Base-by-base conservation (phyloP, 1,140 invertebrate genomes). In the Pogonus chalceus region DNA sequence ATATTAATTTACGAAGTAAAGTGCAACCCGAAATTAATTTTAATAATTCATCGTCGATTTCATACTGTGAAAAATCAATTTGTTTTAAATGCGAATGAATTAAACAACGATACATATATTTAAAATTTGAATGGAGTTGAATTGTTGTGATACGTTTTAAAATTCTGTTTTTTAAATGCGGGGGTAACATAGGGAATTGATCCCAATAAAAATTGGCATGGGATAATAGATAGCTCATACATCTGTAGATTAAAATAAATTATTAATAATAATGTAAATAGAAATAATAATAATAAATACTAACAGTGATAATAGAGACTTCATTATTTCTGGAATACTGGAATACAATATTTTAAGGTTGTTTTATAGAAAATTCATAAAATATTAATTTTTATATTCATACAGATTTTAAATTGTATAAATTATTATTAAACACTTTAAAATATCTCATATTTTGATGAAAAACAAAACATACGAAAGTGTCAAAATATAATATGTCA, bases 301-400 rank as follows among this genome's bases (percentile, higher is more conserved):
- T 14, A 23, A 60, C 54, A 47, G 52, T 35, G 43, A 60, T 53
- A 49, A 50, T 52, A 31, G 60, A 52, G 10, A 26, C 23, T 46
- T 57, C 24, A 49, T 52, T 52, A 43, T n/a, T n/a, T 55, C 22
- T 14, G 22, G 43, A 10, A 58, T 23, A 46, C 56, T 52, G 3
- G 57, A 35, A 10, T 35, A 43, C 20, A 51, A 22, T 24, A 58
- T 49, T 10, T 59, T 51, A 12, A 18, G 9, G 7, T 26, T 54
- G n/a, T 57, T 48, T 31, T 53, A 3, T 2, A 61, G 21, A 16
- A 57, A 49, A n/a, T 52, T 54, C n/a, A 23, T 47, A 35, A 61
- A 31, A 48, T 49, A 49, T 56, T 39, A 37, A 54, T 20, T 37
- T 43, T 23, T 18, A 52, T 4, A 20, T 46, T 43, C 20, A 22